These are phyloP conservation scores for Syngnathus typhle DNA, from an alignment of 2,113 vertebrate genomes.

Conservation along the genomic window DNA sequence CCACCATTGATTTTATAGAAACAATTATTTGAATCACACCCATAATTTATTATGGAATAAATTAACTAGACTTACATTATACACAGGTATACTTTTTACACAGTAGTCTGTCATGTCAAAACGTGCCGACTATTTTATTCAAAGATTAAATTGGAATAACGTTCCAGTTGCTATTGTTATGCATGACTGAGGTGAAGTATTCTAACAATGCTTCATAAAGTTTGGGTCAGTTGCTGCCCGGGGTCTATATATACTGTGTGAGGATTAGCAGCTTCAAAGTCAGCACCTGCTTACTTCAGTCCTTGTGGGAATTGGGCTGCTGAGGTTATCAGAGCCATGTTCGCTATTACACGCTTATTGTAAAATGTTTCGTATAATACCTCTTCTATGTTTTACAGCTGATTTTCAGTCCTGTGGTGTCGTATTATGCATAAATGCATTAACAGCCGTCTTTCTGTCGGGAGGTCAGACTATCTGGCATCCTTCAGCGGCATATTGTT, in stretches of 20 bases:
- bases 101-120: background rate
- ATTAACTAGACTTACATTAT: background rate
- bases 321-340: background rate
- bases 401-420: background rate
- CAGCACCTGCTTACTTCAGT: conserved; percentile 65
- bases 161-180: background rate
- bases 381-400: background rate
- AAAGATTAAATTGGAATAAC: background rate
- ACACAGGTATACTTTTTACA: background rate
- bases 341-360: conserved; percentile 1
- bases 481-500: conserved; percentile 7
- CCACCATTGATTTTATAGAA: too few relatives aligned
- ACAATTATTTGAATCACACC: background rate
- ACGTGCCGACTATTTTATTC: background rate
- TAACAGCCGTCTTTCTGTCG: conserved; percentile 10
- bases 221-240: conserved; percentile 26
- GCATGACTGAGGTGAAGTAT: conserved; percentile 25
- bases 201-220: conserved; percentile 36
- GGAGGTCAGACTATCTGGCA: background rate
- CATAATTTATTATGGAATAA: background rate
- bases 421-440: background rate
- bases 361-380: background rate
- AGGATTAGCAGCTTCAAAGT: conserved; percentile 60
- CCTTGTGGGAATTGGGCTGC: conserved; percentile 24
- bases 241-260: conserved; percentile 66